A percentile compares a stretch with the other conserved stretches of the same genome.
Conservation (phyloP, 2,797 vertebrate genomes). For the Smutsia gigantea region DNA sequence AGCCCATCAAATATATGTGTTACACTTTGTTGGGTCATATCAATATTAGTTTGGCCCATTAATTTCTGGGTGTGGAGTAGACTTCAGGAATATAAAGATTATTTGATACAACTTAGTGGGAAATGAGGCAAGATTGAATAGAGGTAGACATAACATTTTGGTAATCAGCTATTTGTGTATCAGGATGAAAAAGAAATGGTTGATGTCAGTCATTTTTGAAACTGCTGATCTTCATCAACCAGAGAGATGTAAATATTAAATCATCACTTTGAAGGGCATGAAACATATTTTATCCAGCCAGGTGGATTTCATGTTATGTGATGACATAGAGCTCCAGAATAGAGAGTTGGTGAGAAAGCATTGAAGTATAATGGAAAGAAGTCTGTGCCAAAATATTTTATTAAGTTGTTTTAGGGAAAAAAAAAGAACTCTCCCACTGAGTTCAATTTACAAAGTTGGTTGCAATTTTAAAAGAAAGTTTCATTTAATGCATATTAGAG, state of each 20-base stretch:
- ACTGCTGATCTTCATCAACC: not conserved
- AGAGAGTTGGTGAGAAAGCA: not conserved
- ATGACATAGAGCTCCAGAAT: not conserved
- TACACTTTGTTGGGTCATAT: not conserved
- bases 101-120: not conserved
- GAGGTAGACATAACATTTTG: not conserved
- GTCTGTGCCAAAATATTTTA: not conserved
- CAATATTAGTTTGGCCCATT: not conserved
- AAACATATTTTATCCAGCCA: not conserved
- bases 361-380: not conserved
- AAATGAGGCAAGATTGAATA: not conserved
- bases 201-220: not conserved
- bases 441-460: not conserved
- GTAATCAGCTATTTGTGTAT: not conserved
- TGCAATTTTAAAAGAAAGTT: not conserved
- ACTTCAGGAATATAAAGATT: not conserved
- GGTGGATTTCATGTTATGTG: not conserved
- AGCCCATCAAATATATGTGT: not conserved
- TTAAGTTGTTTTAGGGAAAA: not conserved
- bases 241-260: not conserved
- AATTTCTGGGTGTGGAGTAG: not conserved
- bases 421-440: not conserved
- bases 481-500: not conserved
- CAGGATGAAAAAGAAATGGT: not conserved
- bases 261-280: not conserved